Conservation (phyloP, 2,113 vertebrate genomes). For the Serranochromis macrocephalus region DNA sequence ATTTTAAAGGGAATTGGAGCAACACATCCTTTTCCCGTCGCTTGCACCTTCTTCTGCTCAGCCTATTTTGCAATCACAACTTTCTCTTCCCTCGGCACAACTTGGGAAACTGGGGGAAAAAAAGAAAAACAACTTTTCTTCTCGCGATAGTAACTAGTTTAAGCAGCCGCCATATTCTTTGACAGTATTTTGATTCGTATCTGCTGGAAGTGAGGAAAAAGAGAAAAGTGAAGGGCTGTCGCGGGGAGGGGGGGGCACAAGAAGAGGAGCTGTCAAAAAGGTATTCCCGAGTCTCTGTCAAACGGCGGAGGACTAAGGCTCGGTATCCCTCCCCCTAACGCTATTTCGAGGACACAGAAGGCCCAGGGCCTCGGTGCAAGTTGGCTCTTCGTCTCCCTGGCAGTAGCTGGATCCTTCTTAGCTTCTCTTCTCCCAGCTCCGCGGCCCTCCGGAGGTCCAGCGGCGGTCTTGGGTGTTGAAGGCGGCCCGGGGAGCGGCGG, state of each 20-base stretch:
- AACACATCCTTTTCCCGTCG: background rate
- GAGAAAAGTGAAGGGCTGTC: slow-evolving; percentile 63
- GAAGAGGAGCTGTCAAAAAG: slow-evolving; percentile 66
- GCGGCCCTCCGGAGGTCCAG: slow-evolving; percentile 71
- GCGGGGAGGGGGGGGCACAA: slow-evolving; percentile 58
- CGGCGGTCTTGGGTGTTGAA: slow-evolving; percentile 70
- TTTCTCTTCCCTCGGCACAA: slow-evolving; percentile 3
- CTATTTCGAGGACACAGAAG: slow-evolving; percentile 58
- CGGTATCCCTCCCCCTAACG: slow-evolving; percentile 36
- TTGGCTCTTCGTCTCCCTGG: slow-evolving; percentile 42
- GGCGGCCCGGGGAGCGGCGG: slow-evolving; percentile 79
- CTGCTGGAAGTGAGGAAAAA: slow-evolving; percentile 70
- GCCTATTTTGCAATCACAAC: background rate
- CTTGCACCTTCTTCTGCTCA: background rate
- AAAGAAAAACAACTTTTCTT: slow-evolving; percentile 23
- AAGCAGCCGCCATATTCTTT: slow-evolving; percentile 86
- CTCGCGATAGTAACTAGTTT: slow-evolving; percentile 77
- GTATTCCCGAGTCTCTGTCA: slow-evolving; percentile 49
- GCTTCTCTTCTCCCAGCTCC: slow-evolving; percentile 54
- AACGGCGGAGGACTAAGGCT: slow-evolving; percentile 37
- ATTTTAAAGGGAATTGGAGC: background rate
- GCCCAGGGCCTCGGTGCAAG: slow-evolving; percentile 64
- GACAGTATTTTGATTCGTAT: slow-evolving; percentile 90
- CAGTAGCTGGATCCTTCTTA: slow-evolving; percentile 37
- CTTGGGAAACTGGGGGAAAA: background rate